A percentile compares a stretch with the other conserved stretches of the same genome.
phyloP scores from a whole-genome alignment of 1,140 invertebrate genomes.

The Diabrotica virgifera region DNA sequence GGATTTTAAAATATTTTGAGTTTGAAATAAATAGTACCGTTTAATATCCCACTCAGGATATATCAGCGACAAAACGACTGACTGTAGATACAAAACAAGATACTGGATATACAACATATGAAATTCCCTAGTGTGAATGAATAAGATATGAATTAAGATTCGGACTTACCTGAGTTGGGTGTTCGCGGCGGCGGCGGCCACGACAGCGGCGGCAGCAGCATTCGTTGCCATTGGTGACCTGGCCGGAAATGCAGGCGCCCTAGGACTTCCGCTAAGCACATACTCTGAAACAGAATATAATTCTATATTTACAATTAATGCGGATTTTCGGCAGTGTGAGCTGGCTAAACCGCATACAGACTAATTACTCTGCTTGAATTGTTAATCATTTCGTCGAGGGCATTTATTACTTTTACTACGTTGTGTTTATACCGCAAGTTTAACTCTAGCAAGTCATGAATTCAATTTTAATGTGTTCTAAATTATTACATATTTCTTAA shows the following conservation, averaged over 20 bases:
- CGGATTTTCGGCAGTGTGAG: neutral
- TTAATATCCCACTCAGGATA: no score
- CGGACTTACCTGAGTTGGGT: slow-evolving; percentile 43
- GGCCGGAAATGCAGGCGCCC: slow-evolving; percentile 45
- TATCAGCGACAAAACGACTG: no score
- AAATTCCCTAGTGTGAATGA: no score
- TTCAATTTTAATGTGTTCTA: no score
- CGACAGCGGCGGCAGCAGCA: neutral
- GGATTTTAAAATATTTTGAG: no score
- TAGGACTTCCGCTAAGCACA: slow-evolving; percentile 54
- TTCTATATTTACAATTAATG: slow-evolving; percentile 9
- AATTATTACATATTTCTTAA: no score
- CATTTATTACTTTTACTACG: neutral
- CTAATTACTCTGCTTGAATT: slow-evolving; percentile 11
- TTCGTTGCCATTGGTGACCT: slow-evolving; percentile 49
- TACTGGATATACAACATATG: no score
- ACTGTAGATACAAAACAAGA: no score
- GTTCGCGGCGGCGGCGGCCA: slow-evolving; percentile 21
- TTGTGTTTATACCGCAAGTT: neutral
- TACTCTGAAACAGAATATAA: slow-evolving; percentile 54
- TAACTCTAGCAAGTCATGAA: no score
- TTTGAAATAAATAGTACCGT: no score
- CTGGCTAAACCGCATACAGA: slow-evolving; percentile 6
- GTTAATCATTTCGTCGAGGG: slow-evolving; percentile 9
- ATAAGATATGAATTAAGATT: neutral